These are phyloP conservation scores for Andrena praecox DNA, from an alignment of 2,888 invertebrate species.

Conservation along the genomic window DNA sequence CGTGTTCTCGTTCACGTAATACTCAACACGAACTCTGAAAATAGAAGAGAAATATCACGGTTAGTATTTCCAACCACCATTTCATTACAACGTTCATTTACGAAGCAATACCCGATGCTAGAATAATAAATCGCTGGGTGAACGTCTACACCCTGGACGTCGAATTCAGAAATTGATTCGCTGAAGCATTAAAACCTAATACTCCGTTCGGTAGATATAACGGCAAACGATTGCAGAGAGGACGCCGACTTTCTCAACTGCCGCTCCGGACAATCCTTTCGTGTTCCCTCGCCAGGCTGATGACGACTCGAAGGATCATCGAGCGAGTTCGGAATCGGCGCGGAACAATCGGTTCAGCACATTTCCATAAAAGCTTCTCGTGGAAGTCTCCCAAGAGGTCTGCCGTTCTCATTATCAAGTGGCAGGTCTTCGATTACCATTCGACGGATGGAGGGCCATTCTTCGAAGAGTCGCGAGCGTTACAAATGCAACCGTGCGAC, in stretches of 20 bases:
- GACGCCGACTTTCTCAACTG: neutral
- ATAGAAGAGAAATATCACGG: constrained; percentile 54
- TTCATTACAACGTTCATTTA: neutral
- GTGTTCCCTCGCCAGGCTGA: constrained; percentile 1
- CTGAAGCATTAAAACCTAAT: neutral
- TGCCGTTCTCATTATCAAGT: constrained; percentile 32
- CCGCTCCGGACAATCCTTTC: neutral
- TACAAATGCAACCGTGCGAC: constrained; percentile 24
- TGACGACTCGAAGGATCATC: constrained; percentile 22
- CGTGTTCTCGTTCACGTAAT: constrained; percentile 99
- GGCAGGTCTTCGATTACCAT: constrained; percentile 16
- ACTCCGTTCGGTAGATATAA: no score
- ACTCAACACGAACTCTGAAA: constrained; percentile 98
- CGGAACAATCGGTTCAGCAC: constrained; percentile 25
- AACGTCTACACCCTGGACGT: neutral
- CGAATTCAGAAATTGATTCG: neutral
- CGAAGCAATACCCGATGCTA: neutral
- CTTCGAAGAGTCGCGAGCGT: neutral
- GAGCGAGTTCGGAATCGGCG: neutral
- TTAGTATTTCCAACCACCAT: constrained; percentile 1
- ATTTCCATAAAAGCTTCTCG: constrained; percentile 40
- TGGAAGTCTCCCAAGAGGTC: neutral
- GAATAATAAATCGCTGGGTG: neutral
- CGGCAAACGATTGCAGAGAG: neutral
- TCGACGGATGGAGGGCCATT: neutral